Conservation (phyloP, 2,113 vertebrate genomes). For the Chionis minor region DNA sequence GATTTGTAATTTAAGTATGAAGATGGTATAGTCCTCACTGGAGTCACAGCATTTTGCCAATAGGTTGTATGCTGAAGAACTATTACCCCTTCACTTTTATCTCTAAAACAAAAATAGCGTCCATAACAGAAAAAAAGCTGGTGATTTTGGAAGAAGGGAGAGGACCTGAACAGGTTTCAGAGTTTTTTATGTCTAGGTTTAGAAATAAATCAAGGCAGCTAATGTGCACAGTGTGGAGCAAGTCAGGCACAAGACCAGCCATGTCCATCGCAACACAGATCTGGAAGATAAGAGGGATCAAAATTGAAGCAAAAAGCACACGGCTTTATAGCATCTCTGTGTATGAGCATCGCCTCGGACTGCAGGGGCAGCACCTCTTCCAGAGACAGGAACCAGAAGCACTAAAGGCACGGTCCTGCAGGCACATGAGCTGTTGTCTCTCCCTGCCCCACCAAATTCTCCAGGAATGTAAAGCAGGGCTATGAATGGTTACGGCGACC, state of each 20-base stretch:
- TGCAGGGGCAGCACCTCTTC: neutral
- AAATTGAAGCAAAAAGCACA: neutral
- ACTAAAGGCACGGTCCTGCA: neutral
- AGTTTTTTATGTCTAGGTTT: neutral
- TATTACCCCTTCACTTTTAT: neutral
- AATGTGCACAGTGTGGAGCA: neutral
- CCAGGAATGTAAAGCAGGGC: neutral
- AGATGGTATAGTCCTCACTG: neutral
- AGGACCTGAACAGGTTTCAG: neutral
- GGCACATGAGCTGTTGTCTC: rapidly evolving
- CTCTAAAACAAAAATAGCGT: neutral
- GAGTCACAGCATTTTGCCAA: neutral
- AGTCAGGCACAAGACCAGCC: neutral
- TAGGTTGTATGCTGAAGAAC: neutral
- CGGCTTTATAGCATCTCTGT: neutral
- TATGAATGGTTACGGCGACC: neutral
- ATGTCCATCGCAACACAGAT: neutral
- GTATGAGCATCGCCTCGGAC: neutral
- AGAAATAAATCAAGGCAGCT: constrained; percentile 16
- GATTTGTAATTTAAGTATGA: neutral
- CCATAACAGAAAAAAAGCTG: neutral
- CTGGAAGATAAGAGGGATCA: neutral
- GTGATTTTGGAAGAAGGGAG: neutral
- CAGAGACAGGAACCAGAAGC: neutral
- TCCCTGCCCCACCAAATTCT: neutral